Base-by-base conservation (phyloP, 2,113 vertebrate genomes). In the Eurystomus gularis region DNA sequence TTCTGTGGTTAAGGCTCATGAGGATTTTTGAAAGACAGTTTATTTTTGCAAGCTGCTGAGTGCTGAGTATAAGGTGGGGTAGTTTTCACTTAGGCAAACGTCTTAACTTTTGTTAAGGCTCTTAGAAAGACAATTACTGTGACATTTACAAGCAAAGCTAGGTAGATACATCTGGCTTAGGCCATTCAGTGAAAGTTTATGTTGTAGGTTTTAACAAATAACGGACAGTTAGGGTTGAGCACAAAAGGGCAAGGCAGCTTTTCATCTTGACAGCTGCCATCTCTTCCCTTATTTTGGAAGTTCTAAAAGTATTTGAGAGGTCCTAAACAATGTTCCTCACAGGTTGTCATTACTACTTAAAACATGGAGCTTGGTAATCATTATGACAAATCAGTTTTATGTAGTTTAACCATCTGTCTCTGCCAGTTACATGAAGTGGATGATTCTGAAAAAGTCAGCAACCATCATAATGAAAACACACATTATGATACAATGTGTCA, bases 11-110 rank as follows among this genome's bases (percentile, higher is more conserved):
- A 89, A 88, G 77, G 29, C 48, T 94, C 89, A 82, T 28, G 70
- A 84, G 81, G 65, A 73, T 80, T 93, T 96, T 77, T 76, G 92
- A 90, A 88, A 95, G 82, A 80, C 91, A 86, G 92, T 93, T 96
- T 95, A 94, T 96, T 96, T 94, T 94, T 92, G 65, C 66, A 96
- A 82, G 94, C 91, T 93, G 96, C 77, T 69, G 65, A 79, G 86
- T 46, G 61, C 83, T 93, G 82, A 79, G 68, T 79, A 13, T 82
- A 88, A 94, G 7, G 16, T 31, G 23, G 52, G 61, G 44, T 86
- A 93, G 91, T 75, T 93, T 96, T 96, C 54, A 72, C 57, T 87
- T 58, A 73, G 49, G 44, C 73, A 95, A 95, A 82, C 51, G 10
- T 39, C 88, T 91, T 68, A 88, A 52, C 37, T 87, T 95, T 87